Conservation (phyloP, 2,113 vertebrate species). For the Dasyornis broadbenti region DNA sequence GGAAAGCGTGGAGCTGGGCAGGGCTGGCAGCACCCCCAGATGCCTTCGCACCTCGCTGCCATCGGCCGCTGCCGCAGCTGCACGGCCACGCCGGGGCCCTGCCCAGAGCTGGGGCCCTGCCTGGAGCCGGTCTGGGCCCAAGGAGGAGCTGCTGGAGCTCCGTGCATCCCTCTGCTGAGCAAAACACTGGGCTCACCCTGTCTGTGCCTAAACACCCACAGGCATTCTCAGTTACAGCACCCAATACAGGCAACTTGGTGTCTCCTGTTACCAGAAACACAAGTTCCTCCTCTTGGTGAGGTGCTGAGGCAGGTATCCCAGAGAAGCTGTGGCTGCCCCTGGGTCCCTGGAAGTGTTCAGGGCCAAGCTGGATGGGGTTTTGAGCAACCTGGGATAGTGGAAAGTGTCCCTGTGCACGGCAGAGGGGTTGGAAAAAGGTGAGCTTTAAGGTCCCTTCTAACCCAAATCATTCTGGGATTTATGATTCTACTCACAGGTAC, state of each 20-base stretch:
- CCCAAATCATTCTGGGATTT: not conserved
- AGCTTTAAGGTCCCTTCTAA: not conserved
- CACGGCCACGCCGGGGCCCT: accelerated
- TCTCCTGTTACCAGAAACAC: not conserved
- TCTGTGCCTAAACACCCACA: accelerated
- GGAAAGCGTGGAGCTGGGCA: not conserved
- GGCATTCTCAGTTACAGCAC: not conserved
- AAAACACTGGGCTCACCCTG: accelerated
- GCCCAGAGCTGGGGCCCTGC: accelerated
- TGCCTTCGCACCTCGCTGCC: not conserved
- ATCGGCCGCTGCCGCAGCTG: not conserved
- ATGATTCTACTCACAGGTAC: accelerated
- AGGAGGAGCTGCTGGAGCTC: not conserved
- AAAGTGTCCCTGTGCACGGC: not conserved
- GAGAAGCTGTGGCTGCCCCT: not conserved
- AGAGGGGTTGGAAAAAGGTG: not conserved
- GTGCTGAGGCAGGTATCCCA: not conserved
- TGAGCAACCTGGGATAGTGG: not conserved
- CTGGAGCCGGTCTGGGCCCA: accelerated
- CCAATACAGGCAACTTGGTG: accelerated
- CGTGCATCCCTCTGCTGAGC: accelerated
- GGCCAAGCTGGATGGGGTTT: not conserved
- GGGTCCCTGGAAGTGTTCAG: not conserved
- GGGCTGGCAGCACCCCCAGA: not conserved
- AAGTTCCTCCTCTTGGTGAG: not conserved